phyloP scores from a whole-genome alignment of 2,113 vertebrate species.

The Cathartes aura region DNA sequence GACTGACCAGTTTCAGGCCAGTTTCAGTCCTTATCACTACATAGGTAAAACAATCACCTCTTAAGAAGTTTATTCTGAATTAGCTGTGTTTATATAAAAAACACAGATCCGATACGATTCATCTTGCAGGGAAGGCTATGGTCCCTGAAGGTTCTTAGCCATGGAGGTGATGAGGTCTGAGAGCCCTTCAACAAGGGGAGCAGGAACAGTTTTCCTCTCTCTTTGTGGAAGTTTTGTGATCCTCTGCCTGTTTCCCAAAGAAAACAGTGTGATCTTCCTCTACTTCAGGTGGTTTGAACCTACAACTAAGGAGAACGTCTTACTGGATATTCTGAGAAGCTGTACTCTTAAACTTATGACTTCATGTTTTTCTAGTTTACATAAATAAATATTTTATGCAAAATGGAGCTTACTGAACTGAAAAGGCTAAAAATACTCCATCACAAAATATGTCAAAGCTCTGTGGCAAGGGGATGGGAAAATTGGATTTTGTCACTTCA shows the following conservation, averaged over 20 bases:
- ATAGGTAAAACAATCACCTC: neutral
- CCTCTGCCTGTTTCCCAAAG: neutral
- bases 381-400: neutral
- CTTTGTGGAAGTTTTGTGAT: neutral
- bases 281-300: neutral
- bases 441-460: neutral
- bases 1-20: neutral
- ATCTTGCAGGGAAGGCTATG: neutral
- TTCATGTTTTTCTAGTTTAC: neutral
- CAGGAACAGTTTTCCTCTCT: neutral
- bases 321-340: neutral
- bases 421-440: neutral
- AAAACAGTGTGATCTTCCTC: neutral
- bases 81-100: neutral
- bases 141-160: neutral
- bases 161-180: neutral
- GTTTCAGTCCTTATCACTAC: neutral
- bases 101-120: accelerated
- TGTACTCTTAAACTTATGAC: neutral
- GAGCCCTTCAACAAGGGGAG: neutral
- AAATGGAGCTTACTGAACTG: neutral
- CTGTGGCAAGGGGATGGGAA: neutral
- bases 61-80: neutral
- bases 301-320: accelerated
- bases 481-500: neutral